Conservation (phyloP, 1,140 invertebrate species). For the Aporrectodea caliginosa region DNA sequence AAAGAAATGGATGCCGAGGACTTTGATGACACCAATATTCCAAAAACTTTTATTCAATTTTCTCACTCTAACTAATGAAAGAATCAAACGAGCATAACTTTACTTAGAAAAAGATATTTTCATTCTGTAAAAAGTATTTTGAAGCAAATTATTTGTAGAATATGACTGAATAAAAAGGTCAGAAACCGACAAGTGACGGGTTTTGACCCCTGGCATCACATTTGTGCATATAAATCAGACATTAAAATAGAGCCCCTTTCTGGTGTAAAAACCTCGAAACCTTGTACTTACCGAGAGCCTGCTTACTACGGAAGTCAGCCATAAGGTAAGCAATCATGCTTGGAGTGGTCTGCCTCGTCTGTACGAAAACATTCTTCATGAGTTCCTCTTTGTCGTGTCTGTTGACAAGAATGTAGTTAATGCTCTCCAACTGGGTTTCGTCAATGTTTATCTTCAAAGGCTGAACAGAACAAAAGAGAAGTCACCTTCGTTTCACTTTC, state of each 20-base stretch:
- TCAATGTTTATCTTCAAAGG: constrained; percentile 67
- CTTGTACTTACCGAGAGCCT: constrained; percentile 63
- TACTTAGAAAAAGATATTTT: not conserved
- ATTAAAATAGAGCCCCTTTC: not conserved
- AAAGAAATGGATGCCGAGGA: too few species aligned
- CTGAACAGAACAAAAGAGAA: constrained; percentile 58
- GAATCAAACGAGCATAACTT: too few species aligned
- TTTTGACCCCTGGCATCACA: too few species aligned
- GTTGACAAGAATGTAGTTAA: constrained; percentile 67
- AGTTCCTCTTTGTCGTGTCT: constrained; percentile 84
- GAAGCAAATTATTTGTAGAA: too few species aligned
- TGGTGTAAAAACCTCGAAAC: not conserved
- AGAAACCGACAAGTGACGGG: too few species aligned
- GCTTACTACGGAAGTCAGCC: constrained; percentile 81
- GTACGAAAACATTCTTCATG: constrained; percentile 79
- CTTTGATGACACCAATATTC: too few species aligned
- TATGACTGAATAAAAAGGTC: too few species aligned
- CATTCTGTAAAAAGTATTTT: not conserved
- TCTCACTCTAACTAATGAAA: too few species aligned
- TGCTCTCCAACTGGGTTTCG: constrained; percentile 41
- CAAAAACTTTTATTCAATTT: too few species aligned
- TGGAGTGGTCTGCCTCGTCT: constrained; percentile 76
- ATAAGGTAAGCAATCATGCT: constrained; percentile 81
- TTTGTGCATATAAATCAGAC: not conserved
- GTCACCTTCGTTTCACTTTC: not conserved